These are phyloP conservation scores for Ashinkailepas kermadecensis DNA, from an alignment of 2,888 invertebrate genomes.

Conservation along the genomic window DNA sequence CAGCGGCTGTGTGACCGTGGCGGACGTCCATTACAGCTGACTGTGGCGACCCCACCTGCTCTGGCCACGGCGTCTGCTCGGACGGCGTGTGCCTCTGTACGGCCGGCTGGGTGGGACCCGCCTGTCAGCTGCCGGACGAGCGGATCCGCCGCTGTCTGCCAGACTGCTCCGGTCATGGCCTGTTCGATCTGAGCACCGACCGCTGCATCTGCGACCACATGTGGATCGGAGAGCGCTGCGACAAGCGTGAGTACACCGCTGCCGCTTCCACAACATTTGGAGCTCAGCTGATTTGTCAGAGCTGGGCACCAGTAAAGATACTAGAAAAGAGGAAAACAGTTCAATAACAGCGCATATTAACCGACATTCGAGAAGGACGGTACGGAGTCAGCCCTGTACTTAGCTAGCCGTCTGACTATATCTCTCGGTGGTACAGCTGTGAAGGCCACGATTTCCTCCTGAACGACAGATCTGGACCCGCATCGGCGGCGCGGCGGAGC, in stretches of 20 bases:
- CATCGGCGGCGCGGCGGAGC: background rate
- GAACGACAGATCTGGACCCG: too few relatives aligned
- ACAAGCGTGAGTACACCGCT: slow-evolving; percentile 52
- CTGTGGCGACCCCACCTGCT: slow-evolving; percentile 86
- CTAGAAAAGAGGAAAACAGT: too few relatives aligned
- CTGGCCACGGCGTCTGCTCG: slow-evolving; percentile 86
- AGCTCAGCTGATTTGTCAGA: slow-evolving; percentile 62
- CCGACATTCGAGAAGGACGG: too few relatives aligned
- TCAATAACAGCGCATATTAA: background rate
- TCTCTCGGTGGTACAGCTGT: too few relatives aligned
- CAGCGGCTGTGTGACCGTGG: too few relatives aligned
- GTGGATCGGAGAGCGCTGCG: slow-evolving; percentile 86
- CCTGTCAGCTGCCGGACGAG: slow-evolving; percentile 42
- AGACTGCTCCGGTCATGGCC: slow-evolving; percentile 89
- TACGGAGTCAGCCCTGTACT: too few relatives aligned
- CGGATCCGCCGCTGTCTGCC: slow-evolving; percentile 48
- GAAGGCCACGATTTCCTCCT: too few relatives aligned
- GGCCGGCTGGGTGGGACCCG: slow-evolving; percentile 56
- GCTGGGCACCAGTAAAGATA: slow-evolving; percentile 77
- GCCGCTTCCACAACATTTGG: slow-evolving; percentile 89
- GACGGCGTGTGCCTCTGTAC: slow-evolving; percentile 89
- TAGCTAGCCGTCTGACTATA: too few relatives aligned
- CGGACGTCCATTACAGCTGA: slow-evolving; percentile 55
- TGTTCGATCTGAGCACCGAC: slow-evolving; percentile 81
- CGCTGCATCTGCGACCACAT: slow-evolving; percentile 87